Percentiles rank a stretch among this genome's conserved stretches.
phyloP scores from a whole-genome alignment of 2,888 invertebrate genomes.

The Halictus ligatus region DNA sequence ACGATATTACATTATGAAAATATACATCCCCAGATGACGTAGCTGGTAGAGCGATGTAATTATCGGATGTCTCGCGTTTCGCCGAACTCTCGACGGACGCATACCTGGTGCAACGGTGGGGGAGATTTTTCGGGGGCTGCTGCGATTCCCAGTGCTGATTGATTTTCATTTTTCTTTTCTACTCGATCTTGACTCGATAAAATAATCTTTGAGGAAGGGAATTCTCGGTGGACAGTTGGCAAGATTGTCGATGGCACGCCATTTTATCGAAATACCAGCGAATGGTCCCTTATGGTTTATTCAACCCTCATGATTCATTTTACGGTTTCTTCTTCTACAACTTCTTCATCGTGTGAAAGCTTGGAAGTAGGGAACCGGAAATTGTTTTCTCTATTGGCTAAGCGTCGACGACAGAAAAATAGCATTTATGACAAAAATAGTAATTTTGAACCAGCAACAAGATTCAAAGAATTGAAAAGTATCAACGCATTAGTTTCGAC shows the following conservation, averaged over 20 bases:
- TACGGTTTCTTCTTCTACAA: too few species aligned
- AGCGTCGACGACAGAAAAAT: too few species aligned
- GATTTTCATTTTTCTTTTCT: background rate
- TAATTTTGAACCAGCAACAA: too few species aligned
- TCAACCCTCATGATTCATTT: background rate
- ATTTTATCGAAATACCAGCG: background rate
- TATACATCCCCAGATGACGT: constrained; percentile 77
- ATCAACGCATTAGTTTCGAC: too few species aligned
- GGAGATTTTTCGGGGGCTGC: background rate
- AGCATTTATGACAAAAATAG: too few species aligned
- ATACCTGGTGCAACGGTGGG: background rate
- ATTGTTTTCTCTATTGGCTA: too few species aligned
- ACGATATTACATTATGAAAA: constrained; percentile 80
- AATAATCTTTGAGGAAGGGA: background rate
- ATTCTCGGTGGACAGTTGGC: background rate
- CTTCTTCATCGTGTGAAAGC: too few species aligned
- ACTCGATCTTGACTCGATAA: background rate
- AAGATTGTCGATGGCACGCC: too few species aligned
- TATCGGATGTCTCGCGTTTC: constrained; percentile 64
- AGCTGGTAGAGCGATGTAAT: constrained; percentile 69
- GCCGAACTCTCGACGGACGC: background rate
- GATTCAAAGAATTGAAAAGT: too few species aligned
- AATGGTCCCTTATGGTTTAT: background rate
- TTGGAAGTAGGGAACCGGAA: too few species aligned
- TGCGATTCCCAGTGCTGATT: background rate